Percentiles rank a stretch among this genome's conserved stretches.
Evolutionary conservation across 92 coral and sea anemone genomes (phyloP).

Genomic region (Actinostola sp.): DNA sequence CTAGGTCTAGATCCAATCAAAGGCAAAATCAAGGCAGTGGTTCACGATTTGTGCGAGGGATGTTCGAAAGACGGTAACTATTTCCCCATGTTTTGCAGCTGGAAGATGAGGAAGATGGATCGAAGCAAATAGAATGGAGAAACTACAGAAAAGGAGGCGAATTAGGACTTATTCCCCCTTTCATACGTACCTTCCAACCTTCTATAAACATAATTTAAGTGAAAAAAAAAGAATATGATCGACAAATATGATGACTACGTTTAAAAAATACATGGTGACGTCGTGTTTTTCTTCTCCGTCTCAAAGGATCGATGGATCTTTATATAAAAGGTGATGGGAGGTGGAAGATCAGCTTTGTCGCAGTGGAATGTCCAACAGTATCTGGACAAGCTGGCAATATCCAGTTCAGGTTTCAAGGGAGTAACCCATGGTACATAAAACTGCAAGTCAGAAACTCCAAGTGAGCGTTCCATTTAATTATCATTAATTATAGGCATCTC

Average conservation of each 20-base stretch:
- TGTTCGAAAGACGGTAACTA: conserved; percentile 60
- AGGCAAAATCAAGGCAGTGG: conserved; percentile 69
- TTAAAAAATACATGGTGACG: not conserved
- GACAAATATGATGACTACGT: not conserved
- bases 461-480: conserved; percentile 29
- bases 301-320: conserved; percentile 66
- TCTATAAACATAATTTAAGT: no score
- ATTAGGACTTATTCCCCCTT: no score
- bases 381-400: conserved; percentile 64
- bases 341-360: conserved; percentile 66
- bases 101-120: no score
- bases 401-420: conserved; percentile 80
- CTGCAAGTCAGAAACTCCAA: conserved; percentile 78
- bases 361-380: conserved; percentile 70
- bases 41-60: conserved; percentile 70
- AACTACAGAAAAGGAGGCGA: no score
- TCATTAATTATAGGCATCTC: no score
- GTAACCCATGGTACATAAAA: conserved; percentile 85
- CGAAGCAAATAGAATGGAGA: not conserved
- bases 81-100: no score
- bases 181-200: no score
- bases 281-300: not conserved
- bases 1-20: conserved; percentile 69
- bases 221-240: no score
- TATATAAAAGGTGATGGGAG: conserved; percentile 71